phyloP scores from a whole-genome alignment of 2,113 vertebrate genomes.

The Mirounga angustirostris region DNA sequence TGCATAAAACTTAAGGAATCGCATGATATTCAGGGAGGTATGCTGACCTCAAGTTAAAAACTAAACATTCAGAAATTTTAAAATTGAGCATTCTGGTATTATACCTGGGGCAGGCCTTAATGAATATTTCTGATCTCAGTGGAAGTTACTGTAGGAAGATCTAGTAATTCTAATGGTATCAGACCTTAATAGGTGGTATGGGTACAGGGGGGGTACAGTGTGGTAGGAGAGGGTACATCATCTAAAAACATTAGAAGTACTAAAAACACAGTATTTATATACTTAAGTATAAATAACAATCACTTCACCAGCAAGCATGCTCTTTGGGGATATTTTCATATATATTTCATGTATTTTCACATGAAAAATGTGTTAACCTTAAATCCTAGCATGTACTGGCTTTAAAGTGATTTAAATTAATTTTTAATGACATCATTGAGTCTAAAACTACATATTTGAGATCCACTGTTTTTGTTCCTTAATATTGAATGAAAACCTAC shows the following conservation, averaged over 20 bases:
- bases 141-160: background rate
- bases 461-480: conserved; percentile 28
- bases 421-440: conserved; percentile 16
- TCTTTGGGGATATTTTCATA: background rate
- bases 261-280: background rate
- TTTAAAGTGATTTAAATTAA: conserved; percentile 34
- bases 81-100: background rate
- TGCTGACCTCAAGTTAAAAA: background rate
- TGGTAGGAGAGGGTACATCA: background rate
- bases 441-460: conserved; percentile 13
- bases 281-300: conserved; percentile 6
- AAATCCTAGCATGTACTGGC: background rate
- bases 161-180: background rate
- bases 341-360: background rate
- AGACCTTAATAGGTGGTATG: background rate
- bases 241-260: background rate
- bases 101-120: background rate
- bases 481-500: background rate
- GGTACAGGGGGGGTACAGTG: background rate
- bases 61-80: background rate
- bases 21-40: background rate
- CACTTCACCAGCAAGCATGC: background rate
- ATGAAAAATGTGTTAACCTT: background rate
- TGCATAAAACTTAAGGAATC: background rate
- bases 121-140: background rate